Evolutionary conservation across 1,140 invertebrate genomes (phyloP), one percentile per base, ranked within the genome.

Genomic region (Heliothis virescens): DNA sequence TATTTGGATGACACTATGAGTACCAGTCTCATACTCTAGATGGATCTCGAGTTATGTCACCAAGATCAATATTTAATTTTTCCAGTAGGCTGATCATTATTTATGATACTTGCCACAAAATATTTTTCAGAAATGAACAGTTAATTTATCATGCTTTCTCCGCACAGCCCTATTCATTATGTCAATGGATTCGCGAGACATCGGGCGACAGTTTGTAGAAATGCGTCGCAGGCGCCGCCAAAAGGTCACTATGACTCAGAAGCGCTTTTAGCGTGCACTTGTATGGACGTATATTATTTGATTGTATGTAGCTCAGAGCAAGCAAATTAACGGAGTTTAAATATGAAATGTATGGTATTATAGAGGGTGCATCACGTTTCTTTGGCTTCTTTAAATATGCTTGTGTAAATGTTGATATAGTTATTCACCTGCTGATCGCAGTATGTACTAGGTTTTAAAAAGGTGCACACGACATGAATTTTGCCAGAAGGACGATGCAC

Each of bases 121-220:
- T 71, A 52, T 57, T 55, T 72, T 34, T 55, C 69, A 57, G 53
- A 72, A 72, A 72, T 72, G 26, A 72, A 55, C 26, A 55, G 52
- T 57, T 52, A 41, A 72, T 55, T 72, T 55, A 57, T 55, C 53
- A 53, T 69, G 41, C 47, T 71, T 75, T 79, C 69, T 55, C 69
- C 69, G 69, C 48, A 50, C 82, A 83, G 18, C 82, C 82, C 82
- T 83, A 57, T 50, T 67, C 55, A 52, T 60, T 55, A 47, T 55
- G 63, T 75, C 82, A 83, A 81, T 83, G 79, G 69, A 72, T 81
- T 79, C 63, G 72, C 79, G 76, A 81, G 81, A 79, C 81, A 67
- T 26, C 50, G 55, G 63, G 21, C 69, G 77, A 69, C 67, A 80
- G 65, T 79, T 77, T 63, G 72, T 47, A 81, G 80, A 82, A 81